A percentile compares a stretch with the other conserved stretches of the same genome.
Evolutionary conservation across 2,888 invertebrate species (phyloP).

Genomic region (Ichneumoninae sp.): DNA sequence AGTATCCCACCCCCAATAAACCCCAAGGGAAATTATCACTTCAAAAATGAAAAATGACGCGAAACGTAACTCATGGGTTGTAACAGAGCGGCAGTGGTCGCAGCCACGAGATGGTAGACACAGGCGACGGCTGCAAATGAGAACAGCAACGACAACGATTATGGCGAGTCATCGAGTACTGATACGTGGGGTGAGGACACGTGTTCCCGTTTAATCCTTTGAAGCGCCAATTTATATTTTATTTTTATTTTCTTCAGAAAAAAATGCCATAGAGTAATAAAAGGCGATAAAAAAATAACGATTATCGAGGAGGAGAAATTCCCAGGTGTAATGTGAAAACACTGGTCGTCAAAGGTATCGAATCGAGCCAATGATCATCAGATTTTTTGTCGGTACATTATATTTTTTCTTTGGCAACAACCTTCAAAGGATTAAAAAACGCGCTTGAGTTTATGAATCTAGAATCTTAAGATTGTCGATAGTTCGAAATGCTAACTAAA

Average conservation of each 20-base stretch:
- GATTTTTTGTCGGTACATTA: background rate
- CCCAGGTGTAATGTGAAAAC: background rate
- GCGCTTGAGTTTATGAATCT: background rate
- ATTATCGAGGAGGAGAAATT: background rate
- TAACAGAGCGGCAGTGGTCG: slow-evolving; percentile 84
- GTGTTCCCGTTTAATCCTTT: slow-evolving; percentile 23
- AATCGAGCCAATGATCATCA: background rate
- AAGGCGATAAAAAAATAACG: background rate
- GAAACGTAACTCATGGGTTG: slow-evolving; percentile 80
- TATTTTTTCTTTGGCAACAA: background rate
- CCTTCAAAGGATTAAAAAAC: slow-evolving; percentile 25
- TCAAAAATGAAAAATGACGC: slow-evolving; percentile 76
- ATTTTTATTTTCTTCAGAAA: background rate
- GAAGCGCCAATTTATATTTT: slow-evolving; percentile 2
- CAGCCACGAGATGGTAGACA: slow-evolving; percentile 84
- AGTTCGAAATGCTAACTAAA: background rate
- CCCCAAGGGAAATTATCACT: slow-evolving; percentile 42
- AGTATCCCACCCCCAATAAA: background rate
- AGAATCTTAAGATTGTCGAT: background rate
- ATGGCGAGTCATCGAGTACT: slow-evolving; percentile 62
- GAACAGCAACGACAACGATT: slow-evolving; percentile 65
- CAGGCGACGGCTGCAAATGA: slow-evolving; percentile 50
- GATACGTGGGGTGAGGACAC: slow-evolving; percentile 59
- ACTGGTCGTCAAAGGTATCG: background rate
- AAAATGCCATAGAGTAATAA: background rate